These are phyloP conservation scores for Hesperophylax magnus DNA, from an alignment of 1,140 invertebrate species.

Conservation along the genomic window DNA sequence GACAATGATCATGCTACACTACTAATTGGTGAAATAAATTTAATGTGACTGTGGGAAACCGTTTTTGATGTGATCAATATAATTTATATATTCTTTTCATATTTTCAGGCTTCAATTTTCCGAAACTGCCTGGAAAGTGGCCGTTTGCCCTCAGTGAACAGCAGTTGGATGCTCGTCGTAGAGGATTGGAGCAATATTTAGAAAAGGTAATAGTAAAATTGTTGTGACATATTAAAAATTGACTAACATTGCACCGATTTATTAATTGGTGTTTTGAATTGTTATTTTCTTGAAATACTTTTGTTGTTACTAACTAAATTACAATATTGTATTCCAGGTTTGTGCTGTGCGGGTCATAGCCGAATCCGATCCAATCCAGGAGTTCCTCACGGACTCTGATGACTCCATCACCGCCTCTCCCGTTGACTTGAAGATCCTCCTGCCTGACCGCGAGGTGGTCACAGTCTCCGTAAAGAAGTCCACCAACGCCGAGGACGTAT, in stretches of 20 bases:
- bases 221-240: too few species aligned
- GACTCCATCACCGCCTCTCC: constrained; percentile 88
- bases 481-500: constrained; percentile 92
- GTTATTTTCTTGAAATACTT: too few species aligned
- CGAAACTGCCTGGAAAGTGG: constrained; percentile 99
- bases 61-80: too few species aligned
- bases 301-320: too few species aligned
- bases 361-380: constrained; percentile 97
- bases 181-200: constrained; percentile 97
- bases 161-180: constrained; percentile 92
- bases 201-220: constrained; percentile 78
- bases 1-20: too few species aligned
- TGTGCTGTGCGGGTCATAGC: constrained; percentile 98
- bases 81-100: too few species aligned
- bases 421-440: constrained; percentile 92
- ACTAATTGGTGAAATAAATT: too few species aligned
- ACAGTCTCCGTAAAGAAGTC: constrained; percentile 93
- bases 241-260: too few species aligned
- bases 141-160: constrained; percentile 97
- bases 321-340: constrained; percentile 70
- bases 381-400: constrained; percentile 94
- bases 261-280: too few species aligned
- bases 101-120: constrained; percentile 90
- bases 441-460: constrained; percentile 90
- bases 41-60: too few species aligned